Conservation (phyloP, 2,888 invertebrate genomes). For the Mythimna impura region DNA sequence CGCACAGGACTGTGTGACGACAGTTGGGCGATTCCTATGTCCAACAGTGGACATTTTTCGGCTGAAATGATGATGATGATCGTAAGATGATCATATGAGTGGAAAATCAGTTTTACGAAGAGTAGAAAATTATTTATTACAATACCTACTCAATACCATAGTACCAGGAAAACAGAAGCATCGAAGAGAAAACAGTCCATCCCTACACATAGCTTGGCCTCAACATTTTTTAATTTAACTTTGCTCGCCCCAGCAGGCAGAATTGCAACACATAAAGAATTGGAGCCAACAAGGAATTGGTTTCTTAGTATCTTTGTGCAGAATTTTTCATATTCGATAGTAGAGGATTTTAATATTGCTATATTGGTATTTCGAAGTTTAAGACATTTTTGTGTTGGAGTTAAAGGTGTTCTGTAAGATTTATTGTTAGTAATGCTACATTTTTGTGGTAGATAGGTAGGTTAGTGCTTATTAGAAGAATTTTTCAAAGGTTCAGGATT, state of each 20-base stretch:
- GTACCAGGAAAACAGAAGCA: conserved; percentile 35
- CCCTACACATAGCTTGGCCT: conserved; percentile 20
- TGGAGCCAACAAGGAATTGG: conserved; percentile 59
- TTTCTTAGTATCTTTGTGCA: conserved; percentile 54
- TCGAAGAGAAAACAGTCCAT: conserved; percentile 22
- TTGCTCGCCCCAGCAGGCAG: conserved; percentile 41
- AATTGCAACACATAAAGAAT: conserved; percentile 62
- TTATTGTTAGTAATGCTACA: not conserved
- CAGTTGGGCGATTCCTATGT: too few species aligned
- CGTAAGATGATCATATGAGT: too few species aligned
- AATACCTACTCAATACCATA: not conserved
- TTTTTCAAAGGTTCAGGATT: too few species aligned
- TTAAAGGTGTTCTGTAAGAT: conserved; percentile 3
- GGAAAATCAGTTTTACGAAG: too few species aligned
- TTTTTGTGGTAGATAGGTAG: too few species aligned
- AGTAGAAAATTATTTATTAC: not conserved
- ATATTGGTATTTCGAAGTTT: conserved; percentile 26
- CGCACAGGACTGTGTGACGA: too few species aligned
- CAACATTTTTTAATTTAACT: conserved; percentile 64
- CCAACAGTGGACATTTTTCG: too few species aligned
- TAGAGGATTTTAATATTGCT: conserved; percentile 47
- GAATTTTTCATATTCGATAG: conserved; percentile 61
- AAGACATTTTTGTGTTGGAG: conserved; percentile 5
- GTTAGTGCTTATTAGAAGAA: too few species aligned
- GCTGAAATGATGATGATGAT: too few species aligned